Base-by-base conservation (phyloP, 2,888 invertebrate genomes). In the Drosophila suboccidentalis region DNA sequence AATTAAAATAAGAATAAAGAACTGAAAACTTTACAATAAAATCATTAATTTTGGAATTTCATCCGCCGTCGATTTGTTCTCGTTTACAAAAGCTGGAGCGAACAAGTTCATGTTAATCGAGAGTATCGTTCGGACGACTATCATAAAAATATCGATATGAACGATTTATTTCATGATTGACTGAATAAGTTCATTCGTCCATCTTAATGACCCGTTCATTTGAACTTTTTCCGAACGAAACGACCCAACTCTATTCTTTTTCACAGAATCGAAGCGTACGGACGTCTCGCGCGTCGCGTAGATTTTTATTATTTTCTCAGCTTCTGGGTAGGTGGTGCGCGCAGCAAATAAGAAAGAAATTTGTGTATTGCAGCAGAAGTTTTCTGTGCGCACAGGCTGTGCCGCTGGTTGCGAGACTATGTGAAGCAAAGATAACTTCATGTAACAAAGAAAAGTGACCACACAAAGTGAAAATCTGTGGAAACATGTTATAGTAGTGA, bases 361-460 rank as follows among this genome's bases (percentile, higher is more conserved):
- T 78, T 80, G 80, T 87, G 87, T 84, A 84, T 80, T 83, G 83
- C 83, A 84, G 87, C 87, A 84, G 84, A 87, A 87, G 80, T 81
- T 75, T 80, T 71, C 73, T 69, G 78, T 81, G 80, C 80, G 75
- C 80, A 79, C 55, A 77, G 77, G 64, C 77, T 80, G 77, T 77
- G 76, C 72, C 63, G 65, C 55, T 66, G 53, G 53, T 75, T 66
- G 49, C 51, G 57, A 71, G 75, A 66, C 67, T 47, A 43, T 46
- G 41, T 50, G 41, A 55, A 59, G 44, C 29, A 22, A 57, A 54
- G 47, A 58, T 51, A 58, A 54, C 46, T 59, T 54, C 38, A 51
- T 55, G 44, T 54, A 86, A 81, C 64, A 77, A 85, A 73, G 70
- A 74, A 75, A 78, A 71, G 46, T 69, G 71, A 43, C 54, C 58